phyloP scores from a whole-genome alignment of 2,797 vertebrate species.

The Mus spretus region DNA sequence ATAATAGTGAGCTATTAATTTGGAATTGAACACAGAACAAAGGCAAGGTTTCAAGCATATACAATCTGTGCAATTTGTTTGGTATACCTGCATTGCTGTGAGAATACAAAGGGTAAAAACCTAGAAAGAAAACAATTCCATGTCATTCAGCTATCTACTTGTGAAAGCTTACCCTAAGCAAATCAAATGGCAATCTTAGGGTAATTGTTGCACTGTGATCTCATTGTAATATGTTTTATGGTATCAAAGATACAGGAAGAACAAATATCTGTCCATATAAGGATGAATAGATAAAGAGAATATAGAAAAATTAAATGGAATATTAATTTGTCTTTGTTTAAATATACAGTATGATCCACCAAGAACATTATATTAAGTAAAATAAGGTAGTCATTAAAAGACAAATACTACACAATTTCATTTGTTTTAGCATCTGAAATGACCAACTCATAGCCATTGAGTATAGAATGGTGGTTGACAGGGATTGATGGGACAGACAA shows the following conservation, averaged over 20 bases:
- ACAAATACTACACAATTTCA: neutral
- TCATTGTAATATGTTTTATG: neutral
- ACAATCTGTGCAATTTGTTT: neutral
- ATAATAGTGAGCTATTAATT: neutral
- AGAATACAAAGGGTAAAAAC: neutral
- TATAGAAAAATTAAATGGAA: neutral
- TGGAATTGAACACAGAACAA: neutral
- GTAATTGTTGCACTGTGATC: neutral
- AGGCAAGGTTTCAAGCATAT: neutral
- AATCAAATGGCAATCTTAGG: neutral
- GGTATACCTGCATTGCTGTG: neutral
- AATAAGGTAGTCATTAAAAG: neutral
- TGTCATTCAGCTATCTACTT: neutral
- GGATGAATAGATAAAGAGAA: neutral
- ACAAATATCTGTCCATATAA: neutral
- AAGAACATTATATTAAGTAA: neutral
- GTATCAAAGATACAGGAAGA: neutral
- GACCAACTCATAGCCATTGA: neutral
- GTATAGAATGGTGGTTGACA: neutral
- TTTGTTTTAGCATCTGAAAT: neutral
- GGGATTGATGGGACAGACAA: neutral
- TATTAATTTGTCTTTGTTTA: neutral
- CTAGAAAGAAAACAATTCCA: neutral
- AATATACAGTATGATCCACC: neutral
- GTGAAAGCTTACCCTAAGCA: neutral